Evolutionary conservation across 64 coral and sea anemone species (phyloP).

Genomic region (Cladopsammia gracilis): DNA sequence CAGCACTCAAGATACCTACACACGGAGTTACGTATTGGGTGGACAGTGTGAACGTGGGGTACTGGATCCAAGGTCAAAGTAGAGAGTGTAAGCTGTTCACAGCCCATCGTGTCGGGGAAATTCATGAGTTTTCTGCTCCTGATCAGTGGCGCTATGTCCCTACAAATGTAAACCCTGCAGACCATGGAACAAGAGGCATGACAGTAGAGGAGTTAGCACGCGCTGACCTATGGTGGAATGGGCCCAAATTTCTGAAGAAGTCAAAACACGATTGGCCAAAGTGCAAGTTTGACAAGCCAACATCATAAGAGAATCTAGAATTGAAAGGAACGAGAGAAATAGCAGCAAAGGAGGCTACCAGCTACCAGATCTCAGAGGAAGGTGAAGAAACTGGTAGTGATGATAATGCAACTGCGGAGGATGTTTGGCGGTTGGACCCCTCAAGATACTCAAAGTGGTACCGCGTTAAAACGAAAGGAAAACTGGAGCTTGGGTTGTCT

Average conservation of each 20-base stretch:
- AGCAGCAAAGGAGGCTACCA: no score
- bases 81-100: slow-evolving; percentile 62
- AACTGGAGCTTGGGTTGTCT: no score
- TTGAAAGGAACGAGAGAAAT: neutral
- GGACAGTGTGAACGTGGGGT: slow-evolving; percentile 54
- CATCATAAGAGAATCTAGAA: neutral
- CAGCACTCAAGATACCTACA: slow-evolving; percentile 1
- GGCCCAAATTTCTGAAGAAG: slow-evolving; percentile 39
- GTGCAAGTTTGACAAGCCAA: slow-evolving; percentile 52
- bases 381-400: no score
- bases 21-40: slow-evolving; percentile 68
- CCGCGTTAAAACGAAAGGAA: no score
- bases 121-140: slow-evolving; percentile 66
- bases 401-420: no score
- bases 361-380: no score
- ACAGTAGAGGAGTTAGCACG: slow-evolving; percentile 10
- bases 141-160: slow-evolving; percentile 79
- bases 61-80: slow-evolving; percentile 58
- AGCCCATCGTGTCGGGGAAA: slow-evolving; percentile 70
- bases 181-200: slow-evolving; percentile 59
- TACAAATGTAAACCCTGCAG: slow-evolving; percentile 57
- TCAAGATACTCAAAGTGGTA: no score
- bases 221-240: slow-evolving; percentile 45
- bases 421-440: no score
- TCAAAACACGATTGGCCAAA: slow-evolving; percentile 54